Percentiles rank a stretch among this genome's conserved stretches.
These are phyloP conservation scores for Grammomys dolichurus DNA, from an alignment of 2,113 vertebrate species.

Conservation along the genomic window DNA sequence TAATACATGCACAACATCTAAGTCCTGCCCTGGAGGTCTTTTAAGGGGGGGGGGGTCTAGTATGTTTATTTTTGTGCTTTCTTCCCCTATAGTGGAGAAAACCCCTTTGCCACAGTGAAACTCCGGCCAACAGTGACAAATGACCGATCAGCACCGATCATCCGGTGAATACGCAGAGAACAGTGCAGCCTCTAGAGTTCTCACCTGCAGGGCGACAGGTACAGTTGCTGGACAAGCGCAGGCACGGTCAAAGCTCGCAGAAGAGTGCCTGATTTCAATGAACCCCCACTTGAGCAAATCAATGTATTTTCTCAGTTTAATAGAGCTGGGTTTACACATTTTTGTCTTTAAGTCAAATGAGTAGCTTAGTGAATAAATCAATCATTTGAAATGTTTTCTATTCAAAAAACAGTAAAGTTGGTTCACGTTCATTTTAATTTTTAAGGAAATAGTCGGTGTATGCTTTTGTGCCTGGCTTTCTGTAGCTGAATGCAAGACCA, in stretches of 20 bases:
- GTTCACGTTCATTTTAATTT: conserved; percentile 66
- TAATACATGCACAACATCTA: neutral
- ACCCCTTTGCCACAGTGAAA: conserved; percentile 96
- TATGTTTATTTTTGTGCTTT: neutral
- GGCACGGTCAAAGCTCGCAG: conserved; percentile 62
- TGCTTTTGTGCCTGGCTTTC: conserved; percentile 73
- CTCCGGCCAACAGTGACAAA: conserved; percentile 97
- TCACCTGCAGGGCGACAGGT: neutral
- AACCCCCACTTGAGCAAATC: conserved; percentile 74
- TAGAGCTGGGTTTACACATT: conserved; percentile 72
- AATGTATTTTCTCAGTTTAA: conserved; percentile 70
- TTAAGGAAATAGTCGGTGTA: conserved; percentile 42
- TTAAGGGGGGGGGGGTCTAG: too few species aligned
- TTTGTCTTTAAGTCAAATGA: conserved; percentile 76
- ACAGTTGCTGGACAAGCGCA: conserved; percentile 65
- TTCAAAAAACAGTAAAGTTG: conserved; percentile 75
- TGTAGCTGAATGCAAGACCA: conserved; percentile 69
- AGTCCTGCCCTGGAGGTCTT: neutral
- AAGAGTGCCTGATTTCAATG: conserved; percentile 37
- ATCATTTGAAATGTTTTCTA: conserved; percentile 67
- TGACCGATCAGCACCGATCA: conserved; percentile 94
- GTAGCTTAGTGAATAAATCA: conserved; percentile 52
- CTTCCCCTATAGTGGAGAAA: conserved; percentile 91
- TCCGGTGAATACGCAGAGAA: conserved; percentile 80
- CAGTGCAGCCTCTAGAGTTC: neutral